Percentiles rank a stretch among this genome's conserved stretches.
Conservation (phyloP, 2,888 invertebrate species). For the Amphipoea oculea region DNA sequence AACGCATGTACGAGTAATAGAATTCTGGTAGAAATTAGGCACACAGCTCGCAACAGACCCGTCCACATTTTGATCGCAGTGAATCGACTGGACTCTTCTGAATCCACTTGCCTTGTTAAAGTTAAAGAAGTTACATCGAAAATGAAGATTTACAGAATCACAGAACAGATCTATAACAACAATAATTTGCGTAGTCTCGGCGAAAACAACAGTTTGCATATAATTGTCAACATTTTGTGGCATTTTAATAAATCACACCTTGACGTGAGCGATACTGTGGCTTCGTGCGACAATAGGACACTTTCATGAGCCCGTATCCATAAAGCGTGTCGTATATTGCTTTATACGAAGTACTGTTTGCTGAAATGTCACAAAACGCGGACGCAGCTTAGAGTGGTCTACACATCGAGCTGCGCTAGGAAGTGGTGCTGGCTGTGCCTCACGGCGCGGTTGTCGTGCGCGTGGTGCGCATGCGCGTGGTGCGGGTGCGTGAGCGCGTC, state of each 20-base stretch:
- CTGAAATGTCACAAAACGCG: background rate
- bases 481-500: background rate
- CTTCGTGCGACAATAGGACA: no score
- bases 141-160: background rate
- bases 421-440: slow-evolving; percentile 49
- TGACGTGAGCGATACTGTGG: background rate
- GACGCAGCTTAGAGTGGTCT: background rate
- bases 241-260: background rate
- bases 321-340: background rate
- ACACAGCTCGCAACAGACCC: slow-evolving; percentile 5
- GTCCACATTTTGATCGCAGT: background rate
- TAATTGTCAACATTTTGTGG: background rate
- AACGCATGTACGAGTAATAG: no score
- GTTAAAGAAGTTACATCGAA: slow-evolving; percentile 5
- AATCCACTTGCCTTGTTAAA: slow-evolving; percentile 9
- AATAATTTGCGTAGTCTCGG: background rate
- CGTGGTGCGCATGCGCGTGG: background rate
- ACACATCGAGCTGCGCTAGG: slow-evolving; percentile 55
- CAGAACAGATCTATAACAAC: background rate
- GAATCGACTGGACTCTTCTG: background rate
- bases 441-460: background rate
- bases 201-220: no score
- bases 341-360: background rate
- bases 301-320: no score
- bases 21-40: background rate